phyloP scores from a whole-genome alignment of 2,797 vertebrate genomes.

The Cossypha heuglini region DNA sequence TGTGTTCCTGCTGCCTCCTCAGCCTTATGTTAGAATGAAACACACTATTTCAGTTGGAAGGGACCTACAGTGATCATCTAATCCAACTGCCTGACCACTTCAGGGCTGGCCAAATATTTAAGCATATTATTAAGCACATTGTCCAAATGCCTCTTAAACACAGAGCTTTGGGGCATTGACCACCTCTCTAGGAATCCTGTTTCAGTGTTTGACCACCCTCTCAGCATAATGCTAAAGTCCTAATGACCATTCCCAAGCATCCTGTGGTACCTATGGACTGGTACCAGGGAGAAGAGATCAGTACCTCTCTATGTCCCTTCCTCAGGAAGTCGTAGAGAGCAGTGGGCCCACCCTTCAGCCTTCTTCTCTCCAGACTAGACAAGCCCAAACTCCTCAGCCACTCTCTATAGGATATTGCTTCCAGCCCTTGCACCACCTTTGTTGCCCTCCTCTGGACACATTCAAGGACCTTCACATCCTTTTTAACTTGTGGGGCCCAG shows the following conservation, averaged over 20 bases:
- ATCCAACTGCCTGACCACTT: neutral
- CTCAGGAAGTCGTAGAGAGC: neutral
- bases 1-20: conserved; percentile 44
- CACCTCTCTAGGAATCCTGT: neutral
- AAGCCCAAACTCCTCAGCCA: neutral
- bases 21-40: neutral
- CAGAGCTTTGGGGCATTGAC: neutral
- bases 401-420: neutral
- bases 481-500: neutral
- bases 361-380: neutral
- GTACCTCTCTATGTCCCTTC: neutral
- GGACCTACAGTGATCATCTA: neutral
- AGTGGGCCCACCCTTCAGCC: neutral
- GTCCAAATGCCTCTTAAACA: neutral
- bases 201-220: neutral
- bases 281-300: neutral
- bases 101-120: neutral
- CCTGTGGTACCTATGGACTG: neutral
- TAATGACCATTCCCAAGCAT: neutral
- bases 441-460: neutral
- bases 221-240: neutral
- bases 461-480: neutral
- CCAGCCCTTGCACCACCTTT: neutral
- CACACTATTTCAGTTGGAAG: neutral
- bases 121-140: neutral